Evolutionary conservation across 2,797 vertebrate genomes (phyloP), one percentile per base, ranked within the genome.

Genomic region (Florisuga fusca): DNA sequence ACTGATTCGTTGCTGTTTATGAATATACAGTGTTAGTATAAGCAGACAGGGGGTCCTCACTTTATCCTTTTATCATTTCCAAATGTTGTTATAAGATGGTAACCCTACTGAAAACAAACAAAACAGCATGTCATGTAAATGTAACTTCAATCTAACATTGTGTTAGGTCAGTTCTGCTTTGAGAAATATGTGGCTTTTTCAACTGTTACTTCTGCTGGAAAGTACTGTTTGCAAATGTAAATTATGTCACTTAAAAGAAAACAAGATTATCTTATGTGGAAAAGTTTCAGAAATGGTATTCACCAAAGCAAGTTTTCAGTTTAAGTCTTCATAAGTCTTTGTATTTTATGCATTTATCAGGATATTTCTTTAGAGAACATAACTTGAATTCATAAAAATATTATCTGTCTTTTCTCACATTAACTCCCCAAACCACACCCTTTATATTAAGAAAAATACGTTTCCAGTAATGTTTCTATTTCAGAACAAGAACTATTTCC

Each of bases 1-100:
- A 84, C 89, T 89, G 94, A 93, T 94, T 96, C 3, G 2, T 93
- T 94, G 85, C 89, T 94, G 85, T 92, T 94, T 93, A 75, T 94
- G 84, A 89, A 87, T 87, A 90, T 90, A 82, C 73, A 95, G 83
- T 88, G 79, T 90, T 93, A 90, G 43, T 61, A 84, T 97, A 97
- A 97, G 96, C 88, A 95, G 91, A 95, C 53, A 91, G 83, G 82
- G 83, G 94, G 85, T 87, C 55, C 59, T 97, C 89, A 90, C 80
- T 95, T 94, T 95, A 93, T 96, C 77, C 83, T 97, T 97, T 97
- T 95, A 95, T 95, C 68, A 83, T 96, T 97, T 96, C 96, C 93
- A 96, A 96, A 97, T 95, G 95, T 96, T 97, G 62, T 71, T 78
- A 53, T 96, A 96, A 95, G 87, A 87, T 54, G 90, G 89, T 84